These are phyloP conservation scores for Gallinago stenura DNA, from an alignment of 2,797 vertebrate genomes.

Conservation along the genomic window DNA sequence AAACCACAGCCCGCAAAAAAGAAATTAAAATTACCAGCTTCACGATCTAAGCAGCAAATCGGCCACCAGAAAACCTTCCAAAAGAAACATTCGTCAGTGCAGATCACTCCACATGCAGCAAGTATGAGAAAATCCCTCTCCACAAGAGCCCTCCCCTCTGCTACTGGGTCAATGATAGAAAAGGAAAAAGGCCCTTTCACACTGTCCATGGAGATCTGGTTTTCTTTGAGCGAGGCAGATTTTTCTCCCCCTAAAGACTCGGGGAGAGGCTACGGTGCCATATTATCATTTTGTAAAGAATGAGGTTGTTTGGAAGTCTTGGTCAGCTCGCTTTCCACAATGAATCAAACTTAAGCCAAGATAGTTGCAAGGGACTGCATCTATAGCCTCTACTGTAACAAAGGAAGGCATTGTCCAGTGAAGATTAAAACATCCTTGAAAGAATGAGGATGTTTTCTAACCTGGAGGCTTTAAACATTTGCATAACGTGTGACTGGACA, in stretches of 20 bases:
- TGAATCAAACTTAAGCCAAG: not conserved
- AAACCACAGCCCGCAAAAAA: constrained; percentile 70
- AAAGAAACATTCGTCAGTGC: constrained; percentile 72
- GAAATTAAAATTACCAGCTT: constrained; percentile 72
- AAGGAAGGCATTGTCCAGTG: constrained; percentile 5
- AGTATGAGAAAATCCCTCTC: constrained; percentile 69
- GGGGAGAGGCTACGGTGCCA: not conserved
- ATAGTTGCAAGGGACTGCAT: not conserved
- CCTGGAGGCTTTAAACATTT: not conserved
- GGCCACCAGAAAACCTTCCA: constrained; percentile 75
- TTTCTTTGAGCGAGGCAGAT: constrained; percentile 14
- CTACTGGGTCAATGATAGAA: constrained; percentile 25
- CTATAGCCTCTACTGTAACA: not conserved
- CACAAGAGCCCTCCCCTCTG: constrained; percentile 63
- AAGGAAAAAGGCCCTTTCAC: constrained; percentile 21
- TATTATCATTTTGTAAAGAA: not conserved
- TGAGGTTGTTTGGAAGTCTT: not conserved
- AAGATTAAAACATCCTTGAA: constrained; percentile 24
- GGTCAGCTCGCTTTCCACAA: not conserved
- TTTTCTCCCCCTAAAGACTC: not conserved
- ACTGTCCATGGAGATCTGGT: constrained; percentile 16
- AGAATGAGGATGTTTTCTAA: constrained; percentile 29
- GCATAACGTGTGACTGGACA: not conserved
- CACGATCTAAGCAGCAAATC: constrained; percentile 76
- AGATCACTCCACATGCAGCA: constrained; percentile 76